These are phyloP conservation scores for Caloenas nicobarica DNA, from an alignment of 2,113 vertebrate species.

Conservation along the genomic window DNA sequence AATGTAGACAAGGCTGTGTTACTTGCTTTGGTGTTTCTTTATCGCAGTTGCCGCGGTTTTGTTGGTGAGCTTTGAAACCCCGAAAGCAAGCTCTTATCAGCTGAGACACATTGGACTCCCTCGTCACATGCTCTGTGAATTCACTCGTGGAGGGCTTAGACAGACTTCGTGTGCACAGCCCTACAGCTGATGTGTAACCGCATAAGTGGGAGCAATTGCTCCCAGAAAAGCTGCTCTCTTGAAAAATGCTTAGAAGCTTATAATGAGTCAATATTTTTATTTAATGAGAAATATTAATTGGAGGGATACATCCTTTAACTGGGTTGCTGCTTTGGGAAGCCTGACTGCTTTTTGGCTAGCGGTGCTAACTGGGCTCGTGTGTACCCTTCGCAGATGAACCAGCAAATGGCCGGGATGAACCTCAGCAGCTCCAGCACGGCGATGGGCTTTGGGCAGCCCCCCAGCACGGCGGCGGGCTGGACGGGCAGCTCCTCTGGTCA, in stretches of 20 bases:
- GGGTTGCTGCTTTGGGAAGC: neutral
- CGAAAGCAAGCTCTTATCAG: neutral
- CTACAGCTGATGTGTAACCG: fast-evolving
- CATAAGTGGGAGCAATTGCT: too few relatives aligned
- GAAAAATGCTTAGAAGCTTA: neutral
- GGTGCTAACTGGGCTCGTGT: neutral
- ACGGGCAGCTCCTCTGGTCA: conserved; percentile 86
- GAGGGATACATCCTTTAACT: neutral
- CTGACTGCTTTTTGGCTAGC: neutral
- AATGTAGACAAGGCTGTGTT: neutral
- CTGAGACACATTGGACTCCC: neutral
- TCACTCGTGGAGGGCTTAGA: neutral
- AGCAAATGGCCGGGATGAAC: conserved; percentile 92
- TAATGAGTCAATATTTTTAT: neutral
- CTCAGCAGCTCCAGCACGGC: conserved; percentile 71
- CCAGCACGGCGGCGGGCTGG: conserved; percentile 83
- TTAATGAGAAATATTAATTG: neutral
- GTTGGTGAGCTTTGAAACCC: neutral
- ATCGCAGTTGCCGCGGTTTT: neutral
- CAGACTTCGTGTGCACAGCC: fast-evolving
- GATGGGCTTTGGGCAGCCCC: conserved; percentile 81
- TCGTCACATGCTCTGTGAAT: neutral
- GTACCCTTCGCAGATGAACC: conserved; percentile 85
- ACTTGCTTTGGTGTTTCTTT: neutral
- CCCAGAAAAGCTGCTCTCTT: neutral